Percentiles rank a stretch among this genome's conserved stretches.
Conservation (phyloP, 2,888 invertebrate species). For the Sphinx pinastri region DNA sequence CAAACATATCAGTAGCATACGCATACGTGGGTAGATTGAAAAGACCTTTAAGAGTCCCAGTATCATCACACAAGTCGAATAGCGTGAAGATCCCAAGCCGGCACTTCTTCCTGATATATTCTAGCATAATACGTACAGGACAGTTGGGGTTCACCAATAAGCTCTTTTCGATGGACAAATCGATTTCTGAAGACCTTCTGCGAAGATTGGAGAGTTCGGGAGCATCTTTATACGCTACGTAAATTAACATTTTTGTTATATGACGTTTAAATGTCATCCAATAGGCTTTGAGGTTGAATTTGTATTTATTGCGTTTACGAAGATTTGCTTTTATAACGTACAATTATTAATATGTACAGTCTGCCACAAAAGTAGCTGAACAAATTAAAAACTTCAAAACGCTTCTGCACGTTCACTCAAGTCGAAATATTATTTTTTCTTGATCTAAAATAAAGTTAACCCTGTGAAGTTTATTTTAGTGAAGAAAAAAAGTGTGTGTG, state of each 20-base stretch:
- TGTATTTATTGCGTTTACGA: too few species aligned
- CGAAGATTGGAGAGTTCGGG: constrained; percentile 59
- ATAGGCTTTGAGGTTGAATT: too few species aligned
- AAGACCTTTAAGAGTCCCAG: constrained; percentile 56
- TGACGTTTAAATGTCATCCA: not conserved
- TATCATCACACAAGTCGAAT: constrained; percentile 70
- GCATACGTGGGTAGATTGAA: constrained; percentile 61
- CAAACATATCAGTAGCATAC: constrained; percentile 61
- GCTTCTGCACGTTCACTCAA: too few species aligned
- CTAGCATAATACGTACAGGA: constrained; percentile 69
- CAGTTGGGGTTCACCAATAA: constrained; percentile 72
- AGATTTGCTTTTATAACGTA: too few species aligned
- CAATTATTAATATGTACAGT: too few species aligned
- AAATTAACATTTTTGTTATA: constrained; percentile 63
- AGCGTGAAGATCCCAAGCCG: constrained; percentile 59
- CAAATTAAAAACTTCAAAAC: too few species aligned
- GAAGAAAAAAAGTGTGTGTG: too few species aligned
- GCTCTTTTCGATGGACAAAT: constrained; percentile 59
- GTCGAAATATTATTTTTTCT: too few species aligned
- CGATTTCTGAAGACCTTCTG: constrained; percentile 46
- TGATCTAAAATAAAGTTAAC: too few species aligned
- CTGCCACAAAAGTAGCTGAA: too few species aligned
- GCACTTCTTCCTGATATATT: constrained; percentile 71
- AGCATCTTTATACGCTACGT: constrained; percentile 62
- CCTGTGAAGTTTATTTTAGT: too few species aligned